phyloP scores from a whole-genome alignment of 1,140 invertebrate species.

The Brachionus manjavacas region DNA sequence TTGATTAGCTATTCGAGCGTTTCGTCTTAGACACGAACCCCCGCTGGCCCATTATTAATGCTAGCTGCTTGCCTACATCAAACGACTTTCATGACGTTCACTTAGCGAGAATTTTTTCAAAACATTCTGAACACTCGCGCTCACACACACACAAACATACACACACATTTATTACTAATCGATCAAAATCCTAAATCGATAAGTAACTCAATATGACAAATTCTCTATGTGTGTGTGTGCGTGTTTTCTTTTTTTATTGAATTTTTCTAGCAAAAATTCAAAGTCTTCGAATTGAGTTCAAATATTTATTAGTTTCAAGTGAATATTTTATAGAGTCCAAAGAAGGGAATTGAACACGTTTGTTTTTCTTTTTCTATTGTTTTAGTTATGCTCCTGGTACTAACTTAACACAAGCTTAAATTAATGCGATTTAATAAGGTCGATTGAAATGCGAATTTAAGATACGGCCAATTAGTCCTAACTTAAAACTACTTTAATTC shows the following conservation, averaged over 20 bases:
- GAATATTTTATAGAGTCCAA: background rate
- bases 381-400: background rate
- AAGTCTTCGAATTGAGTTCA: background rate
- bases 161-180: background rate
- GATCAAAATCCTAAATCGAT: background rate
- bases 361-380: conserved; percentile 3
- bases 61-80: background rate
- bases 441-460: background rate
- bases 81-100: background rate
- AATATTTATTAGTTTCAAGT: conserved; percentile 2
- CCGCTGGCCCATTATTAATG: background rate
- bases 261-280: background rate
- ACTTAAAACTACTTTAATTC: background rate
- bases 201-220: background rate
- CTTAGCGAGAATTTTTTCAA: background rate
- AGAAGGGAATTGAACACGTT: background rate
- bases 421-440: background rate
- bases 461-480: background rate
- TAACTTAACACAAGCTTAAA: background rate
- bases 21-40: background rate
- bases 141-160: background rate
- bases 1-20: background rate
- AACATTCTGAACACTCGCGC: background rate
- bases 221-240: background rate
- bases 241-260: background rate